Base-by-base conservation (phyloP, 2,113 vertebrate genomes). In the Notothenia coriiceps region DNA sequence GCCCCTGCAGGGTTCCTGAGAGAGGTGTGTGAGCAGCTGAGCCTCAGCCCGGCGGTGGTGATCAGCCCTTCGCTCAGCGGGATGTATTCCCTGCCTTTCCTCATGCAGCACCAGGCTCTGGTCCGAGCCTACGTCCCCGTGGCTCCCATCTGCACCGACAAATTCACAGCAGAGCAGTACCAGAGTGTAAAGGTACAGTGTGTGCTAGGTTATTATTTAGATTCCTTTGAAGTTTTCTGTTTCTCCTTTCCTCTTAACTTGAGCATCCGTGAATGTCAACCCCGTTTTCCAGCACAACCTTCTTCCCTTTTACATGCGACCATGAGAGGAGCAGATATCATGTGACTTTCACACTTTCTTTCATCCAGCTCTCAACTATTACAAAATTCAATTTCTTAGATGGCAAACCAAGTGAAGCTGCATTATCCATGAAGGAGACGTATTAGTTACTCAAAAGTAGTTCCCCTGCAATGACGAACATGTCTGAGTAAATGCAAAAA, bases 111-210 rank as follows among this genome's bases (percentile, higher is more conserved):
- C 70, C 93, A 86, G 57, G 86, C 93, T 11, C 92, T 96, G 82
- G 55, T 99, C 17, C 96, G 92, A 70, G 98, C 95, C 10, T 99
- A 97, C 13, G 84, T 99, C 54, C 97, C 98, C 0, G 94, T 99
- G 20, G 98, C 98, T 5, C 98, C 98, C 60, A 98, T 99, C 93
- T 99, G 98, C 92, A 99, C 98, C 0, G 97, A 99, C 9, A 98
- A 96, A 73, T 96, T 98, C 93, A 91, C 77, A 0, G 90, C 80
- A 0, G 89, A 95, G 40, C 95, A 97, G 91, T 99, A 99, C 73
- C 82, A 90, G 49, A 86, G 81, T 25, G 89, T 97, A n/a, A 94
- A 98, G 96, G 98, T 99, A 89, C 44, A 61, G 79, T 47, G 67
- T 13, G 64, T 35, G 64, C 35, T 3, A 14, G 49, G 17, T 35